Base-by-base conservation (phyloP, 1,140 invertebrate species). In the Orussus abietinus region DNA sequence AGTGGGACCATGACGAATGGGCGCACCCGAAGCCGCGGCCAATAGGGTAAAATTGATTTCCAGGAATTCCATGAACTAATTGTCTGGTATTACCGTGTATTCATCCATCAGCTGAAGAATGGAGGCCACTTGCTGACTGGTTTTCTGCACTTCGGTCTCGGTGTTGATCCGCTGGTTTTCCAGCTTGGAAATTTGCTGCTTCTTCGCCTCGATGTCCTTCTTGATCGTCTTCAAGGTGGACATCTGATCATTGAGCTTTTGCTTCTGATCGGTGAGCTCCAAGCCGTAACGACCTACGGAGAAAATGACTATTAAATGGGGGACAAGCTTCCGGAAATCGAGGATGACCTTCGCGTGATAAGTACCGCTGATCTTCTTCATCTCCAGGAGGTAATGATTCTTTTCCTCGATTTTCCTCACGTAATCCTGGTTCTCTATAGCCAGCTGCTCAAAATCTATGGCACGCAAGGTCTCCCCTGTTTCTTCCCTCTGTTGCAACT, bases 371-470 rank as follows among this genome's bases (percentile, higher is more conserved):
- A 75, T 65, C 52, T 60, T 75, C 39, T 78, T 79, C 37, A 77
- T 45, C 12, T 74, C 65, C 1, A 49, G 53, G n/a, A 79, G 29
- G 31, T 72, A 63, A 3, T 58, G 53, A 21, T 66, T 51, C 44
- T 77, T 77, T 2, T 65, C 57, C 1, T 77, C 69, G 36, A 77
- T 75, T 2, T 64, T 58, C 25, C 63, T 52, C 13, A 59, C 15
- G 32, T 67, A 72, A 47, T 75, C 64, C 9, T 67, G 42, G 49
- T 77, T 79, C 45, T 77, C 73, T n/a, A 80, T 79, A 26, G 65
- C 64, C 4, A 79, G 45, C 53, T 78, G 75, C 29, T 79, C 66
- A 47, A 79, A 80, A 40, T 80, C 78, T 6, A 80, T 66, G 0
- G 69, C 56, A 42, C 69, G 53, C 12, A 79, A 43, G 42, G 55